Evolutionary conservation across 2,888 invertebrate genomes (phyloP), one percentile per base, ranked within the genome.

Genomic region (Erpobdella octoculata): DNA sequence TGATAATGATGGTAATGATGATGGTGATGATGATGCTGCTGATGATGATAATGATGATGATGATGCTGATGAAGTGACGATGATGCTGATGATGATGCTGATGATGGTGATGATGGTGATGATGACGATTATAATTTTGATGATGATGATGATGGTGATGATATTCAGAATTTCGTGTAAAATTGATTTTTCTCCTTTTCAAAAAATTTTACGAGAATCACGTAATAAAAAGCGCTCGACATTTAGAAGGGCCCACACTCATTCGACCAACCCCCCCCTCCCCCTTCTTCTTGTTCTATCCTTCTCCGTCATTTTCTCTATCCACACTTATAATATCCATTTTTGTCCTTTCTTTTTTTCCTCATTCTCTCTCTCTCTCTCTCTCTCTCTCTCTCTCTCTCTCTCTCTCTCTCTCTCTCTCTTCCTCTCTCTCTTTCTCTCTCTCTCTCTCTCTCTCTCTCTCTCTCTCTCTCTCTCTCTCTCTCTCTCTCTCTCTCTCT

Each of bases 351-450:
- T n/a, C 12, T 41, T 41, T 41, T 41, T 41, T n/a, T 41, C 46
- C 12, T 41, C 46, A 12, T 41, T 41, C 46, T n/a, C n/a, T 41
- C 46, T 41, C n/a, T 41, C 46, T 41, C 12, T n/a, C 46, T n/a
- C 46, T 41, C n/a, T 41, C n/a, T 41, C 12, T 41, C 12, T 41
- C 12, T 41, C 46, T 41, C 12, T 41, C 46, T 15, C 46, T 41
- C 46, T 41, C 46, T 41, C 46, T 41, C 46, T 41, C 46, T 41
- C 46, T 41, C 46, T 41, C 46, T 41, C 46, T 41, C n/a, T n/a
- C 46, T 41, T 41, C n/a, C 46, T 41, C 46, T 41, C 46, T 41
- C 46, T 41, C 46, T 41, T 41, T n/a, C 46, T 41, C n/a, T 41
- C 46, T 41, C 46, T 41, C 46, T 41, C 46, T 41, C 46, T 41